Conservation (phyloP, 2,113 vertebrate species). For the Fregata magnificens region DNA sequence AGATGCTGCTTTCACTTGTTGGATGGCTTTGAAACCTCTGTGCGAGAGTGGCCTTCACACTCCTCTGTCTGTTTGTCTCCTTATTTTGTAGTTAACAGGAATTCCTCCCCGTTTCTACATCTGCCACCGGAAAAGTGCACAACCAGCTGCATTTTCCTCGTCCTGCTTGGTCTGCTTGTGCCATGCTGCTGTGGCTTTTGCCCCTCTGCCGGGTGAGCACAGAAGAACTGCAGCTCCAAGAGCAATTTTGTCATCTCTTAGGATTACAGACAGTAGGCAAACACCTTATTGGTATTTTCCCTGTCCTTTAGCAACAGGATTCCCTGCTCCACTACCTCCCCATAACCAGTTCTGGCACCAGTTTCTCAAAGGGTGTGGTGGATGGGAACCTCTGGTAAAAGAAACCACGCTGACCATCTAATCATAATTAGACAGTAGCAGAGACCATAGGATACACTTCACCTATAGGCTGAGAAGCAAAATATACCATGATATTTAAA, state of each 20-base stretch:
- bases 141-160: not conserved
- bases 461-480: not conserved
- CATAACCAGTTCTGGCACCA: not conserved
- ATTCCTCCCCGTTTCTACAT: not conserved
- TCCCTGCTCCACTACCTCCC: not conserved
- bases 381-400: not conserved
- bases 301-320: not conserved
- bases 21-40: not conserved
- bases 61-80: not conserved
- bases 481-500: not conserved
- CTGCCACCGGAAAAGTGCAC: not conserved
- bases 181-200: not conserved
- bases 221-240: not conserved
- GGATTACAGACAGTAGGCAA: not conserved
- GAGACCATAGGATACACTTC: not conserved
- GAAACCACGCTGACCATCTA: not conserved
- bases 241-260: not conserved
- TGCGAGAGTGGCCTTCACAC: rapidly evolving
- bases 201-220: rapidly evolving
- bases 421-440: not conserved
- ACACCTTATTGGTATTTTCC: not conserved
- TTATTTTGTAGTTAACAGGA: not conserved
- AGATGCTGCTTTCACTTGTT: not conserved
- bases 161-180: not conserved
- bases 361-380: not conserved